phyloP scores from a whole-genome alignment of 2,888 invertebrate species.

The Xestoiulus laeticollis region DNA sequence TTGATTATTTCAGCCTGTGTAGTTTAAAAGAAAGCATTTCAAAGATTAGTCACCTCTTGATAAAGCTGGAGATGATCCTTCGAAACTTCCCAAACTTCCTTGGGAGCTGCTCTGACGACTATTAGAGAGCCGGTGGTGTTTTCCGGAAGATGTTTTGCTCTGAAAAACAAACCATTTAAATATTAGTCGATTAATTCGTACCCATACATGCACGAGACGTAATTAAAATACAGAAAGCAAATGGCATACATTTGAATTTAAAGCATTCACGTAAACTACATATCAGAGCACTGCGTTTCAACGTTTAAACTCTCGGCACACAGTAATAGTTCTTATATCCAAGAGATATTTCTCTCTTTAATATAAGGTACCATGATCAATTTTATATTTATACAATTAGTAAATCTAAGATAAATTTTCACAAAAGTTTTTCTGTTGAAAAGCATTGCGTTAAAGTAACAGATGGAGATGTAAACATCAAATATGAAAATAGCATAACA shows the following conservation, averaged over 20 bases:
- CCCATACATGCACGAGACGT: background rate
- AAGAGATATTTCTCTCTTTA: no score
- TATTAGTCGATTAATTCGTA: background rate
- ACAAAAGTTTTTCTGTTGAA: no score
- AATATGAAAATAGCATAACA: no score
- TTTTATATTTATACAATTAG: no score
- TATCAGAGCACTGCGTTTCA: background rate
- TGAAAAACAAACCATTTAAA: constrained; percentile 43
- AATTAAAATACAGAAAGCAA: background rate
- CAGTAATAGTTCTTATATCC: no score
- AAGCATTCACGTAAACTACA: background rate
- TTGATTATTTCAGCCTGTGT: background rate
- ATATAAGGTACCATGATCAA: no score
- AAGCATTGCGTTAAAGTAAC: no score
- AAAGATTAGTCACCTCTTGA: constrained; percentile 57
- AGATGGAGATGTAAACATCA: no score
- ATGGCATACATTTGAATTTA: background rate
- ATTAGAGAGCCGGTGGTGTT: constrained; percentile 53
- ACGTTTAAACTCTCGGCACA: no score
- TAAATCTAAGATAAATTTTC: no score
- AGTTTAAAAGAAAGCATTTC: constrained; percentile 44
- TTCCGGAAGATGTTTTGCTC: constrained; percentile 55
- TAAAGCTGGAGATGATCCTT: constrained; percentile 60
- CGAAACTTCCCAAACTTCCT: constrained; percentile 60
- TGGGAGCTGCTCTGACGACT: constrained; percentile 56